Evolutionary conservation across 1,140 invertebrate species (phyloP).

Genomic region (Lordiphosa clarofinis): DNA sequence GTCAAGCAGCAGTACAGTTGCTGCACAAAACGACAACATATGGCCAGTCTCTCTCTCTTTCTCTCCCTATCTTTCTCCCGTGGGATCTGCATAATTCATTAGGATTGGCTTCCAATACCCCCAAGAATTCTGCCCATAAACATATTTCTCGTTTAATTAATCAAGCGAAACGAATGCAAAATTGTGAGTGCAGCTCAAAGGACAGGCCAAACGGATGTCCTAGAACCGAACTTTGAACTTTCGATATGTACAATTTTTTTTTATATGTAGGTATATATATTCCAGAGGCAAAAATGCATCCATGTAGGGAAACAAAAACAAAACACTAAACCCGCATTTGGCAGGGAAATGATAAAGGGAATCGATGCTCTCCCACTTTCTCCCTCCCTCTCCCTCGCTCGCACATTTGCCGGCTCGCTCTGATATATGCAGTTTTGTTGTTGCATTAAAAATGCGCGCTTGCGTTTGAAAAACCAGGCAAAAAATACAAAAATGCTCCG

Average conservation of each 20-base stretch:
- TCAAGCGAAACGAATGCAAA: constrained; percentile 51
- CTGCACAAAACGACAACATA: constrained; percentile 21
- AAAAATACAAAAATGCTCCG: constrained; percentile 77
- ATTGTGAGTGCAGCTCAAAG: constrained; percentile 47
- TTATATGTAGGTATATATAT: constrained; percentile 36
- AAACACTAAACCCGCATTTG: constrained; percentile 59
- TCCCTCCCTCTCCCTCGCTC: constrained; percentile 1
- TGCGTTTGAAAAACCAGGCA: constrained; percentile 70
- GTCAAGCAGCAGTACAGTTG: constrained; percentile 41
- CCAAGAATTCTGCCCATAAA: constrained; percentile 47
- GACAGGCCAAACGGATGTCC: constrained; percentile 50
- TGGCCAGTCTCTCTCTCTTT: constrained; percentile 4
- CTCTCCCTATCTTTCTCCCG: constrained; percentile 1
- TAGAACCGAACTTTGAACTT: constrained; percentile 67
- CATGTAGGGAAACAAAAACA: constrained; percentile 27
- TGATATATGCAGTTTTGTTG: constrained; percentile 18
- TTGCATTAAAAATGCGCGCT: constrained; percentile 78
- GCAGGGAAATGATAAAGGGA: constrained; percentile 3
- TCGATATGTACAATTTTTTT: constrained; percentile 58
- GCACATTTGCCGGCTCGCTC: not conserved
- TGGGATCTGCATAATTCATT: constrained; percentile 53
- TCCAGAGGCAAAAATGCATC: constrained; percentile 13
- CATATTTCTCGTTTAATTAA: constrained; percentile 74
- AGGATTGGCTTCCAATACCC: constrained; percentile 32
- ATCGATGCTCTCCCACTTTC: constrained; percentile 7